Evolutionary conservation across 2,797 vertebrate genomes (phyloP), one percentile per base, ranked within the genome.

Genomic region (Sebastes wilsoni): DNA sequence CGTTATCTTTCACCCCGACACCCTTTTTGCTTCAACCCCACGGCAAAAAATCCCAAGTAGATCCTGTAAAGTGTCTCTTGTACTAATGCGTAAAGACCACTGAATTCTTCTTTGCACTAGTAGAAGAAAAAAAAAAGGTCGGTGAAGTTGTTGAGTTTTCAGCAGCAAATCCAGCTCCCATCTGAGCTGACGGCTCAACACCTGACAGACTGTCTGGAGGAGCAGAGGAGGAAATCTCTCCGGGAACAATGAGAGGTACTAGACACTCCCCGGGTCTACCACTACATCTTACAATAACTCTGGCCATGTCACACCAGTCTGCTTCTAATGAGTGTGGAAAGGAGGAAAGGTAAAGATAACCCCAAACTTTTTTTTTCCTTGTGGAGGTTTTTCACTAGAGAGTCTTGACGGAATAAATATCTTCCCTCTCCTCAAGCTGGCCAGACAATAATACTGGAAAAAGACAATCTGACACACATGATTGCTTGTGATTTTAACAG

Each of bases 181-280:
- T 54, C 76, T 85, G 83, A 67, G 73, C 70, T 78, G 83, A 86
- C 64, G 76, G 73, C 73, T 36, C 32, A 79, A 71, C 71, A 82
- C 34, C 88, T 86, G 86, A 86, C 86, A 82, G 55, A 68, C 32
- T 71, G 73, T 68, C 84, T 61, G 1, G 2, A 67, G 61, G 60
- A 75, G 68, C 55, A 59, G 66, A 72, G 36, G 34, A 71, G 16
- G 61, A 69, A 69, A 38, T 72, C 71, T 83, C 80, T 75, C 8
- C 2, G 75, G 32, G 62, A 67, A 75, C 72, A 73, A 20, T 5
- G 55, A 85, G 55, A 66, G 23, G 8, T 49, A 22, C 65, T n/a
- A 54, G 27, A 77, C 46, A 38, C 54, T 66, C 56, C 46, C 25
- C 54, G 30, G 32, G 68, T 62, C 36, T 32, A 18, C 11, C 18